These are phyloP conservation scores for Antheraea pernyi DNA, from an alignment of 1,140 invertebrate genomes.

Conservation along the genomic window DNA sequence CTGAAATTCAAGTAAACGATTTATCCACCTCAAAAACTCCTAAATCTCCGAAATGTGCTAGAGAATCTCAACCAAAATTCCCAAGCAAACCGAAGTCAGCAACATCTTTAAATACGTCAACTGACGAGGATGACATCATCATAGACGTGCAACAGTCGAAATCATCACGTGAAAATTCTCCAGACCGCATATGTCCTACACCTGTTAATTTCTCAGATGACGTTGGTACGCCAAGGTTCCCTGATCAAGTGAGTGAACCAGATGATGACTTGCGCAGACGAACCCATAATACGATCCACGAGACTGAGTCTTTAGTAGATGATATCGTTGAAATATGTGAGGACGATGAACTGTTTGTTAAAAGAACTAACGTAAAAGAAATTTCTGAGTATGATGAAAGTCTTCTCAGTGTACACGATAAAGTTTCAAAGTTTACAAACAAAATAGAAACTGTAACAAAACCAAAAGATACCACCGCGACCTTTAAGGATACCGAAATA, in stretches of 20 bases:
- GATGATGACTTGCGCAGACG: constrained; percentile 80
- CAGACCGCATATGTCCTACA: constrained; percentile 83
- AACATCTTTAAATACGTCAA: constrained; percentile 61
- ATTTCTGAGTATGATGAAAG: constrained; percentile 59
- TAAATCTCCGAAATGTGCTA: constrained; percentile 53
- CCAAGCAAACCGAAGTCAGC: constrained; percentile 71
- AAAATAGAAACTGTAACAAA: constrained; percentile 52
- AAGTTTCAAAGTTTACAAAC: constrained; percentile 77
- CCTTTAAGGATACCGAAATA: constrained; percentile 58
- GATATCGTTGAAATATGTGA: constrained; percentile 80
- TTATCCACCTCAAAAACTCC: constrained; percentile 52
- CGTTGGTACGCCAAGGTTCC: constrained; percentile 82
- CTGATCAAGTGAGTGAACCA: constrained; percentile 85
- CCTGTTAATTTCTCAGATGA: constrained; percentile 81
- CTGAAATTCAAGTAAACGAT: constrained; percentile 70
- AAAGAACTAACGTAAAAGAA: constrained; percentile 46
- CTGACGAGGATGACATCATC: constrained; percentile 77
- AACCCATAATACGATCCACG: constrained; percentile 66
- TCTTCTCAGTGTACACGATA: constrained; percentile 76
- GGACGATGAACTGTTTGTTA: constrained; percentile 69
- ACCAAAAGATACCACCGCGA: constrained; percentile 48
- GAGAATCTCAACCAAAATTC: constrained; percentile 56
- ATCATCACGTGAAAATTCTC: constrained; percentile 85
- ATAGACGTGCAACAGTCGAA: constrained; percentile 84
- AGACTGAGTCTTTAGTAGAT: constrained; percentile 72